phyloP scores from a whole-genome alignment of 2,888 invertebrate genomes.

The Neuroscelio doddi region DNA sequence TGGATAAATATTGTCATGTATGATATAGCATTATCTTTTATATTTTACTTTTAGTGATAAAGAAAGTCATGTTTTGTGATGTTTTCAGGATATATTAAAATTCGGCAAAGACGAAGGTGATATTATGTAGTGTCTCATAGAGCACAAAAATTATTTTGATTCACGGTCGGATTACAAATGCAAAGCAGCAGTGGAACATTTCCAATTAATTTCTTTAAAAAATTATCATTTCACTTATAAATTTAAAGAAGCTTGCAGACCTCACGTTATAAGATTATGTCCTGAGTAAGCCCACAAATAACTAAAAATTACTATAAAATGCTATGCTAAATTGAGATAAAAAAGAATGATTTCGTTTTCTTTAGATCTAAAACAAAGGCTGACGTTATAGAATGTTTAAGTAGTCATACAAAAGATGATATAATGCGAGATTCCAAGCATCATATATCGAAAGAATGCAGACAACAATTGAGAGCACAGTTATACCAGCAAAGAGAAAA shows the following conservation, averaged over 20 bases:
- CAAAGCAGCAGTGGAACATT: conserved; percentile 95
- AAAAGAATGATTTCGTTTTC: not conserved
- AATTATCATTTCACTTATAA: conserved; percentile 95
- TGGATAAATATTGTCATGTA: conserved; percentile 83
- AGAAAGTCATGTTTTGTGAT: no score
- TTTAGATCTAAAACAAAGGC: conserved; percentile 82
- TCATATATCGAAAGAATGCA: conserved; percentile 89
- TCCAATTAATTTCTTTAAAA: conserved; percentile 93
- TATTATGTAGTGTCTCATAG: conserved; percentile 94
- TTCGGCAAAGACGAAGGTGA: conserved; percentile 87
- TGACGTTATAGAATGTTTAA: conserved; percentile 89
- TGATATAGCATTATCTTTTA: conserved; percentile 9
- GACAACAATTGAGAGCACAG: conserved; percentile 92
- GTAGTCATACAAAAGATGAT: conserved; percentile 92
- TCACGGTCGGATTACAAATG: conserved; percentile 88
- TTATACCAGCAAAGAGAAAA: conserved; percentile 93
- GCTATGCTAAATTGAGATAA: not conserved
- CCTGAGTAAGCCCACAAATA: conserved; percentile 64
- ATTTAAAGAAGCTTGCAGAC: conserved; percentile 95
- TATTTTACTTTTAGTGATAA: conserved; percentile 12
- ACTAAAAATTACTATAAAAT: not conserved
- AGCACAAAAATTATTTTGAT: conserved; percentile 90
- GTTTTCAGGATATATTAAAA: conserved; percentile 75
- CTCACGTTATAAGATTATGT: conserved; percentile 80
- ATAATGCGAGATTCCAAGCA: conserved; percentile 82